phyloP scores from a whole-genome alignment of 2,113 vertebrate species.

The Hydrochoerus hydrochaeris region DNA sequence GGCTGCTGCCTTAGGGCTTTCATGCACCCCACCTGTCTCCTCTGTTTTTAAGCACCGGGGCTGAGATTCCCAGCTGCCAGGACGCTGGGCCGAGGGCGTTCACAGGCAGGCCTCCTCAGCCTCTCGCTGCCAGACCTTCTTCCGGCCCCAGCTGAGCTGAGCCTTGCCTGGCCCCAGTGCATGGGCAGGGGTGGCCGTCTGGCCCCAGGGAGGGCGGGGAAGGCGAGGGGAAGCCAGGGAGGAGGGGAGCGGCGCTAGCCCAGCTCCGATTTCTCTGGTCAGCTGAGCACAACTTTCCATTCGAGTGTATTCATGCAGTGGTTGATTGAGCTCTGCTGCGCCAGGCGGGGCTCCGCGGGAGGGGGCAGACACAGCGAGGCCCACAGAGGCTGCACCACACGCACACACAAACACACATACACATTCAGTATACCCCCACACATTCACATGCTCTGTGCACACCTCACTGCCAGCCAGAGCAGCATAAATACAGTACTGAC shows the following conservation, averaged over 20 bases:
- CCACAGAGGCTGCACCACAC: not conserved
- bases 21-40: not conserved
- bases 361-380: conserved; percentile 75
- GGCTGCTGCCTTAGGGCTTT: not conserved
- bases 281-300: conserved; percentile 98
- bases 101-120: not conserved
- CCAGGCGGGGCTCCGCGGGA: conserved; percentile 86
- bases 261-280: conserved; percentile 94
- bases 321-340: conserved; percentile 90
- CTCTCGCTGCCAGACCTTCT: not conserved
- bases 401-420: conserved; percentile 15
- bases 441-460: not conserved
- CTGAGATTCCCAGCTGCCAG: not conserved
- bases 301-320: conserved; percentile 97
- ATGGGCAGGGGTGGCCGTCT: conserved; percentile 35
- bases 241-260: conserved; percentile 84
- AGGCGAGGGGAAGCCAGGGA: conserved; percentile 40
- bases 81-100: not conserved
- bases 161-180: conserved; percentile 61
- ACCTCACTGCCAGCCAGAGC: not conserved
- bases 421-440: not conserved
- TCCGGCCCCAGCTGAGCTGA: conserved; percentile 72
- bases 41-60: accelerated
- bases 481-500: not conserved
- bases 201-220: conserved; percentile 2